Evolutionary conservation across 2,888 invertebrate species (phyloP).

Genomic region (Stenodema calcarata): DNA sequence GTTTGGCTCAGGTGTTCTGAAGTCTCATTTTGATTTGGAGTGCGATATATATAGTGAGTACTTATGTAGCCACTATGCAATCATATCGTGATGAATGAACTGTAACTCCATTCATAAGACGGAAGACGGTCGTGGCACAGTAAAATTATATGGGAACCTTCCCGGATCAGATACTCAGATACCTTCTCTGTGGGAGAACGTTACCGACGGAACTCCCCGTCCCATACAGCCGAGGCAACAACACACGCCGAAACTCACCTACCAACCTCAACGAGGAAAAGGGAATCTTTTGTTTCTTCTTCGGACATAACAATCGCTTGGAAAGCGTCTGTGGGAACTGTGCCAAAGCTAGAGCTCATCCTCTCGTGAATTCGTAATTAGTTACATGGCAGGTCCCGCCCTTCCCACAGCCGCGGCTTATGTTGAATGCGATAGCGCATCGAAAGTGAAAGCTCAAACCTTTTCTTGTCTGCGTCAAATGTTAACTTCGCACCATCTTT

Average conservation of each 20-base stretch:
- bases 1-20: too few relatives aligned
- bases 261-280: neutral
- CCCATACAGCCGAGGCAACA: neutral
- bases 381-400: neutral
- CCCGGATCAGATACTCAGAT: neutral
- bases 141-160: slow-evolving; percentile 1
- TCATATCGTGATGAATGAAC: neutral
- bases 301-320: neutral
- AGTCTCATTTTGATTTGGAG: too few relatives aligned
- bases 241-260: neutral
- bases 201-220: neutral
- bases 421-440: neutral
- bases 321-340: slow-evolving; percentile 18
- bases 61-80: too few relatives aligned
- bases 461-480: neutral
- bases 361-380: slow-evolving; percentile 18
- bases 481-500: neutral
- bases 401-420: neutral
- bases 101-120: neutral
- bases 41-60: too few relatives aligned
- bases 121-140: neutral
- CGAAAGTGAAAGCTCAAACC: slow-evolving; percentile 13
- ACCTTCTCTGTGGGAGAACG: neutral
- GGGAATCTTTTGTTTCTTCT: slow-evolving; percentile 5
- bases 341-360: slow-evolving; percentile 10